Evolutionary conservation across 2,113 vertebrate species (phyloP).

Genomic region (Microtus pennsylvanicus): DNA sequence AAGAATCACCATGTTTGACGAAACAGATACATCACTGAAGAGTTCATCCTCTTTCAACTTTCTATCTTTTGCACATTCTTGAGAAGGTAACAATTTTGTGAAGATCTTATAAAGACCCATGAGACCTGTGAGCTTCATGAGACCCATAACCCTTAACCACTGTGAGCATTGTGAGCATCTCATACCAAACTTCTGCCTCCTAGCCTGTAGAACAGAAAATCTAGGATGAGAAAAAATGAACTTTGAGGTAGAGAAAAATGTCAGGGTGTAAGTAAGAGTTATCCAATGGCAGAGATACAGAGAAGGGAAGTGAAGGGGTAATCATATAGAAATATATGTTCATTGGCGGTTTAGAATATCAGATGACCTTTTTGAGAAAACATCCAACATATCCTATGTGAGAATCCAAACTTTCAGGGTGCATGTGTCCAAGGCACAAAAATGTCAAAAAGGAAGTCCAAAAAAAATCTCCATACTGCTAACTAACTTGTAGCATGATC

Average conservation of each 20-base stretch:
- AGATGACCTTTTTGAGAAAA: background rate
- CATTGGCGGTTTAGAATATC: background rate
- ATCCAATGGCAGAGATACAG: background rate
- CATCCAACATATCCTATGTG: background rate
- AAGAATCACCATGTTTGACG: background rate
- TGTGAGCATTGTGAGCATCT: too few relatives aligned
- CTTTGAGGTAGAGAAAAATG: background rate
- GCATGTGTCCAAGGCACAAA: background rate
- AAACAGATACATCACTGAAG: background rate
- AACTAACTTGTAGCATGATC: background rate
- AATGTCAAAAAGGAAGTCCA: background rate
- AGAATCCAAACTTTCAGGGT: background rate
- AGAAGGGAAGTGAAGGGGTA: rapidly evolving
- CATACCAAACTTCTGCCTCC: background rate
- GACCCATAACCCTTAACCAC: background rate
- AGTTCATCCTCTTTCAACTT: background rate
- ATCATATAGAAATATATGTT: background rate
- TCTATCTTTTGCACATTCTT: background rate
- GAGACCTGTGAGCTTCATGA: background rate
- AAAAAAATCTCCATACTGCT: background rate
- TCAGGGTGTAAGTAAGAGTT: background rate
- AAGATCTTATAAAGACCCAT: background rate
- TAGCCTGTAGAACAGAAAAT: background rate
- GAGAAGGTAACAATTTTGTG: background rate
- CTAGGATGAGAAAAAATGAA: background rate